Conservation (phyloP, 2,797 vertebrate genomes). For the Eulemur rubriventer region DNA sequence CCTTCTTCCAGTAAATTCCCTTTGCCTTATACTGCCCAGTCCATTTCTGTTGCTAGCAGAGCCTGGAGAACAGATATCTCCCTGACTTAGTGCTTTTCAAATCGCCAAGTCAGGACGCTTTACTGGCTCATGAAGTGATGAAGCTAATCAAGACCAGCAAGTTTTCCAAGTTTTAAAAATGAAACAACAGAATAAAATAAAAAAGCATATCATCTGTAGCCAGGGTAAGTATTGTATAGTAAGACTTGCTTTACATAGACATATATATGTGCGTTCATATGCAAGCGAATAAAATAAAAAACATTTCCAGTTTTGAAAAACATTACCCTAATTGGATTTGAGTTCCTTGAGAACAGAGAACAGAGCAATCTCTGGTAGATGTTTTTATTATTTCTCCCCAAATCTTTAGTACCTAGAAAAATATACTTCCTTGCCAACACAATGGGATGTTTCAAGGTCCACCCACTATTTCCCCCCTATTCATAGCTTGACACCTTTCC, state of each 20-base stretch:
- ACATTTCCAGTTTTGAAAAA: conserved; percentile 16
- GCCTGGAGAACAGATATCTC: background rate
- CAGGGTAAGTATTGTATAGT: background rate
- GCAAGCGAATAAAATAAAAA: conserved; percentile 6
- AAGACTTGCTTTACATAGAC: background rate
- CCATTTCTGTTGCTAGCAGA: background rate
- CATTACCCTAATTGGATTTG: background rate
- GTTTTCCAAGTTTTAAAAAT: background rate
- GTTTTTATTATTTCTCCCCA: background rate
- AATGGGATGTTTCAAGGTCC: background rate
- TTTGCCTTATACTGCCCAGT: background rate
- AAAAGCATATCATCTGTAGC: background rate
- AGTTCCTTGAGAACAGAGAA: background rate
- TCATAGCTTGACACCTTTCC: background rate
- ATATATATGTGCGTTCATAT: background rate
- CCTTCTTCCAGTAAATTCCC: background rate
- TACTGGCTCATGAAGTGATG: background rate
- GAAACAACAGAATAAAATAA: background rate
- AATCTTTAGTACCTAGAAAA: conserved; percentile 3
- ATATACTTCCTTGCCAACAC: background rate
- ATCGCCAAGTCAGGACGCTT: background rate
- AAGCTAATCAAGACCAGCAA: background rate
- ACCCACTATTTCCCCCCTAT: background rate
- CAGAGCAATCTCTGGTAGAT: background rate
- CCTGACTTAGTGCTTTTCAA: background rate